These are phyloP conservation scores for Platysternon megacephalum DNA, from an alignment of 2,113 vertebrate species.

Conservation along the genomic window DNA sequence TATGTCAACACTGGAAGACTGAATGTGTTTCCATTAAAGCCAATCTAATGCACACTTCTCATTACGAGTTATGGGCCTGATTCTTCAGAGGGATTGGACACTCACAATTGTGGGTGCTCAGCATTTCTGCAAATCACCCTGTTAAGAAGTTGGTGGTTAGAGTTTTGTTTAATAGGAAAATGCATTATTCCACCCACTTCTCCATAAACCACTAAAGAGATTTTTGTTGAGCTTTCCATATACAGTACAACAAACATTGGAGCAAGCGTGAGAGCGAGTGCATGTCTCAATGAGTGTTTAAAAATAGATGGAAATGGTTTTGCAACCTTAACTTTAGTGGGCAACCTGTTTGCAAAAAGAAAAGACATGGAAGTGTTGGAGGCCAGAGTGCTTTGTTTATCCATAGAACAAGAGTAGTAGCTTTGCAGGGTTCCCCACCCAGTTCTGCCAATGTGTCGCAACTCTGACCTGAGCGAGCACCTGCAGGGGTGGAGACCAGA, in stretches of 20 bases:
- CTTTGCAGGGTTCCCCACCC: conserved; percentile 1
- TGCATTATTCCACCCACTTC: conserved; percentile 16
- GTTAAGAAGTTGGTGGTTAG: conserved; percentile 32
- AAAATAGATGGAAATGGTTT: conserved; percentile 56
- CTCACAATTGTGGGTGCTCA: conserved; percentile 18
- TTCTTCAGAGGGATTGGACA: conserved; percentile 12
- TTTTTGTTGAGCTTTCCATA: conserved; percentile 4
- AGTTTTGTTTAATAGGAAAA: background rate
- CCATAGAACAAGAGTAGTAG: background rate
- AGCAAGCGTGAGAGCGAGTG: background rate
- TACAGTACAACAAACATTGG: background rate
- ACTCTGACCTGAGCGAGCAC: background rate
- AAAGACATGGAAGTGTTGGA: conserved; percentile 43
- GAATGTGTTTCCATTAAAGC: conserved; percentile 34
- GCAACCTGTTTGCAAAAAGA: conserved; percentile 52
- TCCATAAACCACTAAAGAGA: conserved; percentile 1
- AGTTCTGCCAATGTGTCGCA: background rate
- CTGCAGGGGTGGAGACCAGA: background rate
- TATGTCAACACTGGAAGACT: background rate
- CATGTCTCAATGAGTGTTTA: background rate
- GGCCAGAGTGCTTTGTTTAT: conserved; percentile 40
- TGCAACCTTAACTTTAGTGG: conserved; percentile 57
- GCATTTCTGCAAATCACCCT: conserved; percentile 37
- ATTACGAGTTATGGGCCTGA: background rate
- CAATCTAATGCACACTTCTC: conserved; percentile 55